A percentile compares a stretch with the other conserved stretches of the same genome.
phyloP scores from a whole-genome alignment of 2,888 invertebrate species.

The Pinctada fucata region DNA sequence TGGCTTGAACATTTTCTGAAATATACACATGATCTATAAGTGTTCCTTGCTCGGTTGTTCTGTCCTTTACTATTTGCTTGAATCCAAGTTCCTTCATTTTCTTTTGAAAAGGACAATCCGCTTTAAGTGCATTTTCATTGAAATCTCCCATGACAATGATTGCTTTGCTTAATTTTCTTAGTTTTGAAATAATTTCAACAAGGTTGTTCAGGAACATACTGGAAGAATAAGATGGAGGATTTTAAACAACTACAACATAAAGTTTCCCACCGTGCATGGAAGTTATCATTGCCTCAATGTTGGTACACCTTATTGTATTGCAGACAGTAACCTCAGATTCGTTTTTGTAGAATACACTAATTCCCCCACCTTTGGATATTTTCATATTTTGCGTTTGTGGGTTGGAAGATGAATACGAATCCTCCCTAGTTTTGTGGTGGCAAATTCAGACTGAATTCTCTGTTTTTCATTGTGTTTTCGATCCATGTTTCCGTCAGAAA shows the following conservation, averaged over 20 bases:
- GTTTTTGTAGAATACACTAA: slow-evolving; percentile 12
- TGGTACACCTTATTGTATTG: slow-evolving; percentile 3
- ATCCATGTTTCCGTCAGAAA: slow-evolving; percentile 20
- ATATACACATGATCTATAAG: background rate
- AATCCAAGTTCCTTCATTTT: background rate
- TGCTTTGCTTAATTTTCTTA: background rate
- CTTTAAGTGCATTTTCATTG: background rate
- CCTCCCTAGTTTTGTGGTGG: slow-evolving; percentile 6
- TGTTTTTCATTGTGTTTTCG: background rate
- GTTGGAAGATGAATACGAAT: slow-evolving; percentile 2
- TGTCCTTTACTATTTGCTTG: slow-evolving; percentile 12
- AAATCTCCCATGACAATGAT: slow-evolving; percentile 11
- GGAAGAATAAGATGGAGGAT: background rate
- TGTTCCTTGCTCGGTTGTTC: slow-evolving; percentile 19
- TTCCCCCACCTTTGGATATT: slow-evolving; percentile 9
- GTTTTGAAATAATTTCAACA: background rate
- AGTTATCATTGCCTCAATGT: slow-evolving; percentile 11
- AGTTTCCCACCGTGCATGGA: background rate
- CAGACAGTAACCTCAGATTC: background rate
- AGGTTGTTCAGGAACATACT: slow-evolving; percentile 1
- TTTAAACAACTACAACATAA: background rate
- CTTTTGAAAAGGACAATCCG: background rate
- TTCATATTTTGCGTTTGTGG: background rate
- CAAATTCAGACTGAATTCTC: slow-evolving; percentile 1
- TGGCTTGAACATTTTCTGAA: too few relatives aligned